Evolutionary conservation across 2,113 vertebrate species (phyloP), one percentile per base, ranked within the genome.

Genomic region (Todiramphus saurophagus): DNA sequence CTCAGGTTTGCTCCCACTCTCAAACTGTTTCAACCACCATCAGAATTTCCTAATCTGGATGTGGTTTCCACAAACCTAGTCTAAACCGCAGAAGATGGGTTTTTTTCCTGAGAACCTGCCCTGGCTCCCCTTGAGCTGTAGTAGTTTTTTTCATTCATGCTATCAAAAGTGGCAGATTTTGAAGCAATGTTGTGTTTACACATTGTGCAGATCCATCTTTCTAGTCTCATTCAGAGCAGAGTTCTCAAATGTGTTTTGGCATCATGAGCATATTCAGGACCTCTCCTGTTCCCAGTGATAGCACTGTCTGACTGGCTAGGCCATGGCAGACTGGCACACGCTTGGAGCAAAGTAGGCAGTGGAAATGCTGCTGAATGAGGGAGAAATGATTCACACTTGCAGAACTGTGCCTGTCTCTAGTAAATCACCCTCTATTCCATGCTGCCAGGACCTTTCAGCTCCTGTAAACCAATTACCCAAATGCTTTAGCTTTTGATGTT

Each of bases 81-180:
- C 16, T 39, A 76, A 76, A 28, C 18, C 28, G 72, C 58, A 70
- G 31, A 8, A 68, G 48, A 58, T 79, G 11, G 21, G 10, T 31
- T 58, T 21, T 10, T 20, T 21, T 41, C 48, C 51, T 53, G 21
- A 53, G 51, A 53, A 53, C 51, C 21, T 53, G 51, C 27, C 51
- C 25, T 27, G 24, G 50, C 21, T 72, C 62, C 19, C 17, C 13
- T 72, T 63, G 51, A 94, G 63, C 25, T n/a, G 17, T 58, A 41
- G 58, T 10, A n/a, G 70, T 9, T 35, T 76, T 86, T 74, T 62
- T 68, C 53, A 43, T 48, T 63, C 1, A 0, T 0, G 0, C 16
- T 24, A 10, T 62, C 35, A 56, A 4, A 60, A 80, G 35, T 28
- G 56, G 23, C 50, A 44, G 60, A 35, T 87, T 72, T 81, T 59